phyloP scores from a whole-genome alignment of 2,888 invertebrate genomes.

The Neria commutata region DNA sequence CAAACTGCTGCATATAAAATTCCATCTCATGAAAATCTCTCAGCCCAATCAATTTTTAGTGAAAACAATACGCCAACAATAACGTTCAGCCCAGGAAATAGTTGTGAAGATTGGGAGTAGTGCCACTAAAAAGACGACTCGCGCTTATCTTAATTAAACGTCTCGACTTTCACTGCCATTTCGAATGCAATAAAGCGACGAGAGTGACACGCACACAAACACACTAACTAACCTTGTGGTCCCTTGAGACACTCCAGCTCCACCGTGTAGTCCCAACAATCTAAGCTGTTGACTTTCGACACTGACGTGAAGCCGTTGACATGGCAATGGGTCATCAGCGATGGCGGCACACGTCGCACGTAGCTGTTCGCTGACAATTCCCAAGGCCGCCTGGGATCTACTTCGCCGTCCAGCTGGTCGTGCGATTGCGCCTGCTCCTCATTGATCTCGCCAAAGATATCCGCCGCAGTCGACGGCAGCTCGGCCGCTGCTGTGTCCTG shows the following conservation, averaged over 20 bases:
- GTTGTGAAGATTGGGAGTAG: no score
- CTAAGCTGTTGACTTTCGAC: constrained; percentile 70
- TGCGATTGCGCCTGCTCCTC: constrained; percentile 23
- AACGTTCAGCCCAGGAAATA: no score
- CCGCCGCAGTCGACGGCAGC: constrained; percentile 23
- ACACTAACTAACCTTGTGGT: constrained; percentile 71
- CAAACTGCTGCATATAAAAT: no score
- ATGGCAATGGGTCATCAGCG: constrained; percentile 20
- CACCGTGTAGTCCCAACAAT: constrained; percentile 85
- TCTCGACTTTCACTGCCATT: no score
- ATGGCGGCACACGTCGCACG: constrained; percentile 28
- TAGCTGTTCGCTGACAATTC: constrained; percentile 28
- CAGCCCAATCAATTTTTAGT: no score
- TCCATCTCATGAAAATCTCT: no score
- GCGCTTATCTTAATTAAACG: no score
- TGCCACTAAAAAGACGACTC: no score
- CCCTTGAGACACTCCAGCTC: constrained; percentile 81
- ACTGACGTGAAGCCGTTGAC: constrained; percentile 31
- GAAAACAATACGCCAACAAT: no score
- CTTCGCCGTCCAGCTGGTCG: constrained; percentile 30
- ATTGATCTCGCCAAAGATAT: constrained; percentile 38
- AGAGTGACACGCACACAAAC: no score
- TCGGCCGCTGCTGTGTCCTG: not conserved
- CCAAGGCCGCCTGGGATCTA: constrained; percentile 34
- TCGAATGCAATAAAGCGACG: no score